These are phyloP conservation scores for Etheostoma perlongum DNA, from an alignment of 2,797 vertebrate genomes.

Conservation along the genomic window DNA sequence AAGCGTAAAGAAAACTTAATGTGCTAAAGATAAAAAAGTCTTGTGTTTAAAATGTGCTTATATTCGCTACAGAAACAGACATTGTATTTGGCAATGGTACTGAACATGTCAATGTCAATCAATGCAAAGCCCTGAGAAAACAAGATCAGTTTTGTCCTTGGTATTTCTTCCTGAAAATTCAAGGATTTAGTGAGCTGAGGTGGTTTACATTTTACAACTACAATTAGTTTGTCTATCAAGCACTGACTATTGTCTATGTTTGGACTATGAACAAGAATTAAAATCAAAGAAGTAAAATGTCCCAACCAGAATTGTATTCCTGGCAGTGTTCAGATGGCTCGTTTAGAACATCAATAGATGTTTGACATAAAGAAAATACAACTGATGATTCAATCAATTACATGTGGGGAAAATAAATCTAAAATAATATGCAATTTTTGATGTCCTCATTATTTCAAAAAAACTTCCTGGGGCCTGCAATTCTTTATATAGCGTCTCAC, in stretches of 20 bases:
- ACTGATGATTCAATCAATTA: not conserved
- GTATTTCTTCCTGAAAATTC: not conserved
- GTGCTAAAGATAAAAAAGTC: not conserved
- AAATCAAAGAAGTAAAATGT: not conserved
- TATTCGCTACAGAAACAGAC: not conserved
- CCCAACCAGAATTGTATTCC: not conserved
- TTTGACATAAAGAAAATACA: not conserved
- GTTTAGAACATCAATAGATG: not conserved
- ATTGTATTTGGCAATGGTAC: not conserved
- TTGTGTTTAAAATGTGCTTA: not conserved
- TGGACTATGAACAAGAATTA: not conserved
- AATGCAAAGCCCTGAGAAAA: not conserved
- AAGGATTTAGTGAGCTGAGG: not conserved
- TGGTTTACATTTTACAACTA: not conserved
- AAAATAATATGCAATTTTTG: not conserved
- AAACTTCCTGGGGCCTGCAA: not conserved
- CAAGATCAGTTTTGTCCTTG: not conserved
- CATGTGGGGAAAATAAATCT: not conserved
- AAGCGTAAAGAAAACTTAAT: not conserved
- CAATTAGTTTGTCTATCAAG: not conserved
- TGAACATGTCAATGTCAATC: not conserved
- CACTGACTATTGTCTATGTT: not conserved
- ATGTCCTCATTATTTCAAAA: not conserved
- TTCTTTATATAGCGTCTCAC: conserved; percentile 26
- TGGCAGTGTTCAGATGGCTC: not conserved